phyloP scores from a whole-genome alignment of 2,797 vertebrate genomes.

The Gallinago stenura region DNA sequence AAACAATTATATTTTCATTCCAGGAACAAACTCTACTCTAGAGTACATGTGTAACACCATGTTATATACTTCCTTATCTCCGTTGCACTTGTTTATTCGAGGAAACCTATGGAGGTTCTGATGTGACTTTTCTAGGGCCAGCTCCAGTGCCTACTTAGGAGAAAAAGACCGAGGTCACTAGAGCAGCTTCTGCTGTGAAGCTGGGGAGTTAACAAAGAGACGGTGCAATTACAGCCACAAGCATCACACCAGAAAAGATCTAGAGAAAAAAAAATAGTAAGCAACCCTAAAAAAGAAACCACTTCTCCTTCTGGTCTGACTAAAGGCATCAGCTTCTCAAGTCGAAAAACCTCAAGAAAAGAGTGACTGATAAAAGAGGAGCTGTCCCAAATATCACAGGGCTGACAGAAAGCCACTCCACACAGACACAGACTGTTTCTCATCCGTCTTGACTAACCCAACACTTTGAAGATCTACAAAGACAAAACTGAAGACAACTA shows the following conservation, averaged over 20 bases:
- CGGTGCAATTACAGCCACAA: not conserved
- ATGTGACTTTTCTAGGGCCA: not conserved
- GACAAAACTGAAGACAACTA: not conserved
- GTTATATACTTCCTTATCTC: not conserved
- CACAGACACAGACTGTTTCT: not conserved
- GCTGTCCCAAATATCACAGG: not conserved
- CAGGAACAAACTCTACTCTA: not conserved
- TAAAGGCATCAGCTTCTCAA: not conserved
- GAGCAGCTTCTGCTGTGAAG: not conserved
- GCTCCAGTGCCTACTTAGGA: not conserved
- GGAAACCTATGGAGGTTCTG: not conserved
- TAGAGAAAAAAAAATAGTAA: not conserved
- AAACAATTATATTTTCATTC: not conserved
- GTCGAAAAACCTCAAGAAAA: not conserved
- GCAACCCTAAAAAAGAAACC: not conserved
- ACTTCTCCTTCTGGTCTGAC: not conserved
- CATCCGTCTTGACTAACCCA: not conserved
- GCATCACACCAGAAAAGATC: not conserved
- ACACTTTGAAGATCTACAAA: not conserved
- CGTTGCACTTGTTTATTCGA: not conserved
- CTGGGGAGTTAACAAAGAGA: not conserved
- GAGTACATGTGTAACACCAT: fast-evolving
- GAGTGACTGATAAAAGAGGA: not conserved
- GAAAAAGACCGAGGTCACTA: not conserved
- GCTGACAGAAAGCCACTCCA: not conserved